These are phyloP conservation scores for Gallinago nigripennis DNA, from an alignment of 2,797 vertebrate genomes.

Conservation along the genomic window DNA sequence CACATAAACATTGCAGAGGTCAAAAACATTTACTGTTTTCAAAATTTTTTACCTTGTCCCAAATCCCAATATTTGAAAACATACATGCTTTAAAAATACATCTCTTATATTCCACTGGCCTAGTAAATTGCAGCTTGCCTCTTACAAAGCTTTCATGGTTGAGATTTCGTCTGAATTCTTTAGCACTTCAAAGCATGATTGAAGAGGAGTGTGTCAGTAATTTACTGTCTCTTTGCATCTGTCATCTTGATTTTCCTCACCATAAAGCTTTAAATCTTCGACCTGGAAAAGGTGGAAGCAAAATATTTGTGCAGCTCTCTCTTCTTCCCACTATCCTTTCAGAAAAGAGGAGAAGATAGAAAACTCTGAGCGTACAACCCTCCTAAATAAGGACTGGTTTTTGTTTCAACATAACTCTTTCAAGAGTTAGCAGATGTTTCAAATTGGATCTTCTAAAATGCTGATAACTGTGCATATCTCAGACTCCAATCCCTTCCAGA, in stretches of 20 bases:
- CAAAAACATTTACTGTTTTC: conserved; percentile 14
- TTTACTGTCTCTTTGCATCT: conserved; percentile 59
- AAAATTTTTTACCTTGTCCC: background rate
- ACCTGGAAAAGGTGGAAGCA: conserved; percentile 34
- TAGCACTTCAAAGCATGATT: conserved; percentile 68
- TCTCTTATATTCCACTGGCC: conserved; percentile 9
- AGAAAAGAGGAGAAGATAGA: background rate
- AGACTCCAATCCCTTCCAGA: conserved; percentile 49
- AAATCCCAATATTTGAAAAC: background rate
- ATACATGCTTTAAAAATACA: background rate
- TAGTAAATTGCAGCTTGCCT: conserved; percentile 30
- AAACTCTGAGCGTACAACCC: background rate
- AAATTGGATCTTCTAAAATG: conserved; percentile 59
- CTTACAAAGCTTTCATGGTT: conserved; percentile 50
- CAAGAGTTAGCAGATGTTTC: conserved; percentile 69
- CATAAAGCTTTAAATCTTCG: conserved; percentile 58
- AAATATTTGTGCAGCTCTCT: conserved; percentile 14
- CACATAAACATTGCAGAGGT: background rate
- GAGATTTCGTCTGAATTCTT: conserved; percentile 64
- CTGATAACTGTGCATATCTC: conserved; percentile 53
- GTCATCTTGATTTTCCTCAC: conserved; percentile 64
- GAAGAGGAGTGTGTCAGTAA: conserved; percentile 61
- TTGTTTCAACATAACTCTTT: conserved; percentile 49
- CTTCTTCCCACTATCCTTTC: background rate
- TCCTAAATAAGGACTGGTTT: conserved; percentile 4